phyloP scores from a whole-genome alignment of 1,140 invertebrate genomes.

The Sinonovacula constricta region DNA sequence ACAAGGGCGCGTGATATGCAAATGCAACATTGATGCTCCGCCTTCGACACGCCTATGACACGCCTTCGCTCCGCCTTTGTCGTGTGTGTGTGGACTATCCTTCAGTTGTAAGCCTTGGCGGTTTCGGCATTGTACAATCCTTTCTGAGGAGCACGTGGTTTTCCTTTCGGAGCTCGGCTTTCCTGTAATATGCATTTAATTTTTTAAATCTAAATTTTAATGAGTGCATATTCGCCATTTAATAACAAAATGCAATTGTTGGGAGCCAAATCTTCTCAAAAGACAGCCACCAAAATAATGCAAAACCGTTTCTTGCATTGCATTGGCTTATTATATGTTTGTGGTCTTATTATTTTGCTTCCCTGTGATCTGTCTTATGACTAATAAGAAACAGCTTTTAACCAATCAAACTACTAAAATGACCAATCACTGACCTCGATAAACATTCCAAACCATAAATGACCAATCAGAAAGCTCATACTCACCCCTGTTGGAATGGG shows the following conservation, averaged over 20 bases:
- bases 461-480: too few relatives aligned
- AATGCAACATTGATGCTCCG: too few relatives aligned
- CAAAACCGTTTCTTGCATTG: not conserved
- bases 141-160: conserved; percentile 34
- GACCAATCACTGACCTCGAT: too few relatives aligned
- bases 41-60: too few relatives aligned
- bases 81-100: too few relatives aligned
- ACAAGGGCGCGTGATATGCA: too few relatives aligned
- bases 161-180: conserved; percentile 37
- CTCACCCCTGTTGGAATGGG: conserved; percentile 61
- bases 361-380: not conserved
- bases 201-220: not conserved
- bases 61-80: too few relatives aligned
- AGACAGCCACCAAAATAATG: not conserved
- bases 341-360: not conserved
- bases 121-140: conserved; percentile 9
- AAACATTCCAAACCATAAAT: too few relatives aligned
- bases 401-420: too few relatives aligned
- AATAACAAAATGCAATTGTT: too few relatives aligned
- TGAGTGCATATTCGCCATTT: not conserved
- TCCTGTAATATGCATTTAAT: conserved; percentile 27
- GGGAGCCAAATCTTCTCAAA: too few relatives aligned
- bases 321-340: not conserved
- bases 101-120: too few relatives aligned
- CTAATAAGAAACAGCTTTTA: not conserved